Base-by-base conservation (phyloP, 1,140 invertebrate species). In the Apis mellifera region DNA sequence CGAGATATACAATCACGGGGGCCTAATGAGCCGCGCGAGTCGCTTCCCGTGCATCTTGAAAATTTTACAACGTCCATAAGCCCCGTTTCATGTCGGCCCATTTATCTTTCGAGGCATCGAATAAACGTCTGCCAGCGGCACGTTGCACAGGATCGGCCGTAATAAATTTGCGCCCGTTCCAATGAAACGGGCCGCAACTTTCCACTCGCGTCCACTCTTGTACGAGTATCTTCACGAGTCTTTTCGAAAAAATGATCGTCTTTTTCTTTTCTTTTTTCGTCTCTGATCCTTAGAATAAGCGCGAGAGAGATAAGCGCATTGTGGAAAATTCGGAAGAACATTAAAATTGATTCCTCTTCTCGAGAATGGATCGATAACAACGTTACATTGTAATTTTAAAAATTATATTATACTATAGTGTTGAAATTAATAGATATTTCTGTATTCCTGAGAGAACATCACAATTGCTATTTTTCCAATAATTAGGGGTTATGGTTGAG, bases 121-220 rank as follows among this genome's bases (percentile, higher is more conserved):
- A 69, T 69, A 52, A 69, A 69, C 68, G 68, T 69, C 68, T 50
- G 68, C 48, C 68, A 50, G 48, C 48, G 48, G 68, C 68, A 52
- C 48, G 68, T 50, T n/a, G 19, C 66, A 42, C 12, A 12, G 68
- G 48, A 69, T 69, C 26, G 68, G n/a, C n/a, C 48, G 48, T 69
- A 69, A 69, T 69, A 69, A 69, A 69, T 69, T 68, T 69, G n/a
- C 48, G 48, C 26, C 48, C 68, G 68, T 69, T 69, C 68, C 48
- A 69, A 69, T 69, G 48, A 69, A 69, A 69, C 68, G 68, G 48
- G 68, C 26, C 48, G 68, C 68, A 52, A 69, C 68, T 69, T 69
- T 69, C 68, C 21, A 9, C 68, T 50, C 52, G 21, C 21, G 19
- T 26, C 68, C 12, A 64, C 9, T 32, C 2, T n/a, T 64, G 21